These are phyloP conservation scores for Thalassoma bifasciatum DNA, from an alignment of 2,113 vertebrate species.

Conservation along the genomic window DNA sequence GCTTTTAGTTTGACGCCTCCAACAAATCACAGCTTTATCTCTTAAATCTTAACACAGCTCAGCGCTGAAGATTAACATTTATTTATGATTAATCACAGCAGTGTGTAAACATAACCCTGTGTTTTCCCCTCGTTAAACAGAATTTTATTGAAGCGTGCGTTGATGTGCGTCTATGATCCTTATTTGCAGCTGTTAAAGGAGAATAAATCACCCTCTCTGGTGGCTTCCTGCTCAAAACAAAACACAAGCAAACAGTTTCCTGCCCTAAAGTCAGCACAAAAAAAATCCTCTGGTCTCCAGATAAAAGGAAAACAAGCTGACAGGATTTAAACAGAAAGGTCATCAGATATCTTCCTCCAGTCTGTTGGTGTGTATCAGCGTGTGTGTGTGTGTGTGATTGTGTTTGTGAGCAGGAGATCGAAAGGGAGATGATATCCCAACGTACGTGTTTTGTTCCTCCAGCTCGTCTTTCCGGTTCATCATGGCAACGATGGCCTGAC, in stretches of 20 bases:
- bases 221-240: conserved; percentile 20
- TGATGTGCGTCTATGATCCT: conserved; percentile 1
- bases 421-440: conserved; percentile 11
- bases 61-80: conserved; percentile 26
- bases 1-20: conserved; percentile 18
- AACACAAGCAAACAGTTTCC: conserved; percentile 9
- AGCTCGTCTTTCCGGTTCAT: conserved; percentile 98
- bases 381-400: neutral
- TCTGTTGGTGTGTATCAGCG: neutral
- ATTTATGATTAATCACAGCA: conserved; percentile 25
- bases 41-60: conserved; percentile 16
- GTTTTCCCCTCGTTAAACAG: neutral
- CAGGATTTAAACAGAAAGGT: conserved; percentile 41
- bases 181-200: conserved; percentile 19
- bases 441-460: conserved; percentile 93
- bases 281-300: conserved; percentile 7
- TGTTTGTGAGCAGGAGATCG: conserved; percentile 21
- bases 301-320: conserved; percentile 36
- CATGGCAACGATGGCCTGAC: conserved; percentile 96
- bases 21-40: conserved; percentile 22
- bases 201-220: conserved; percentile 22
- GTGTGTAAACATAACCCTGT: neutral
- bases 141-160: neutral
- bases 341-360: conserved; percentile 18
- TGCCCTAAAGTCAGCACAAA: conserved; percentile 25